Base-by-base conservation (phyloP, 2,888 invertebrate species). In the Athrips mouffetella region DNA sequence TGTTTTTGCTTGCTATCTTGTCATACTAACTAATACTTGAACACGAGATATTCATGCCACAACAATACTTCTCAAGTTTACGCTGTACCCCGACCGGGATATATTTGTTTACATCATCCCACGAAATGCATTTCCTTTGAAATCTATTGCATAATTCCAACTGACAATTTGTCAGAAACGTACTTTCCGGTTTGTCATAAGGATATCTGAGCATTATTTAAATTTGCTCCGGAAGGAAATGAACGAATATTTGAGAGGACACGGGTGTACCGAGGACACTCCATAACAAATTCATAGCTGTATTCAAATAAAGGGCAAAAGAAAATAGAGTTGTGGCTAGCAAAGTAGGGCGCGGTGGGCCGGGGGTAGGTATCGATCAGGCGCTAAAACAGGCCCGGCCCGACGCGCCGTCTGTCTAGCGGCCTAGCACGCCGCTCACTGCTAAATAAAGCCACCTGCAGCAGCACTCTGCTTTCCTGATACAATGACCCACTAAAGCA, bases 281-380 rank as follows among this genome's bases (percentile, higher is more conserved):
- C 61, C 55, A 65, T 61, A 64, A 63, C 56, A 63, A 61, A 71
- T 69, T 71, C 65, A 72, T 64, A 50, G 54, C 40, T 40, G 55
- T 71, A 71, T 70, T 70, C 62, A 68, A 77, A 75, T 73, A 71
- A 67, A 72, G 62, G 63, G 60, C 60, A 65, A 67, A 74, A 74
- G 67, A 73, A 76, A 76, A 78, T 76, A 72, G 65, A 74, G 70
- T 73, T 70, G 73, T 77, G 73, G 72, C 71, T 67, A 73, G 65
- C 62, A 63, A 86, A 85, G 76, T 83, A 80, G 84, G 83, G 74
- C 83, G 76, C 73, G 67, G 75, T 78, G 68, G 72, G 74, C 63
- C 67, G 75, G 61, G 65, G 65, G 64, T 60, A 60, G 63, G 72
- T 87, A 87, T 87, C 80, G 87, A 87, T 84, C 81, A 85, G 78